These are phyloP conservation scores for Drosophila bunnanda DNA, from an alignment of 2,888 invertebrate species.

Conservation along the genomic window DNA sequence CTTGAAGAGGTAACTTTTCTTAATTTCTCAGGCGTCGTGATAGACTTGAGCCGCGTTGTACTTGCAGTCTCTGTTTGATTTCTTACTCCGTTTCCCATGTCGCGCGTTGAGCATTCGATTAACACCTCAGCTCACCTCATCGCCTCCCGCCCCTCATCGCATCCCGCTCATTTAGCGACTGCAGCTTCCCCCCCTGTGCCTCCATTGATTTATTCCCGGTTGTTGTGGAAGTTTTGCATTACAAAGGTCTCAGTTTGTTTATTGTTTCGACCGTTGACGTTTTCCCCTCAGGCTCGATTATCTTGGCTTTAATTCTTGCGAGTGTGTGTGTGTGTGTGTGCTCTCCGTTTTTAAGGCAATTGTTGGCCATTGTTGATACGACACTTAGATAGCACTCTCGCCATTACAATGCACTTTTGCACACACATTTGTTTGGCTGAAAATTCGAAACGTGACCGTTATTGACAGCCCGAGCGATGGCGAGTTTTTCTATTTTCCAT, in stretches of 20 bases:
- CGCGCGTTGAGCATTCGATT: conserved; percentile 71
- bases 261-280: conserved; percentile 15
- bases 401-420: conserved; percentile 63
- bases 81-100: conserved; percentile 30
- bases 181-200: conserved; percentile 3
- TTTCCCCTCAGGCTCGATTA: conserved; percentile 57
- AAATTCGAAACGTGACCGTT: conserved; percentile 72
- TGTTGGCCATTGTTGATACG: conserved; percentile 70
- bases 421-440: conserved; percentile 46
- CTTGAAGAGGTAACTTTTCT: no score
- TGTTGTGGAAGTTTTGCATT: conserved; percentile 63
- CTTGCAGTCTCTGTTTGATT: conserved; percentile 9
- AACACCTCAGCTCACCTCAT: conserved; percentile 65
- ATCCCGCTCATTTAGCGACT: conserved; percentile 31
- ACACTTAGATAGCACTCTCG: conserved; percentile 70
- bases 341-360: conserved; percentile 53
- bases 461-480: conserved; percentile 49
- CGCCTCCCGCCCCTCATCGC: conserved; percentile 27
- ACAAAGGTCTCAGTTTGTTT: conserved; percentile 57
- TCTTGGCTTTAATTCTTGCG: conserved; percentile 75
- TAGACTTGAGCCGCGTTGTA: background rate
- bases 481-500: conserved; percentile 40
- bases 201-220: conserved; percentile 27
- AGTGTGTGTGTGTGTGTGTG: conserved; percentile 17
- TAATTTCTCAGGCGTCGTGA: background rate